Base-by-base conservation (phyloP, 2,888 invertebrate genomes). In the Phoronis australis region DNA sequence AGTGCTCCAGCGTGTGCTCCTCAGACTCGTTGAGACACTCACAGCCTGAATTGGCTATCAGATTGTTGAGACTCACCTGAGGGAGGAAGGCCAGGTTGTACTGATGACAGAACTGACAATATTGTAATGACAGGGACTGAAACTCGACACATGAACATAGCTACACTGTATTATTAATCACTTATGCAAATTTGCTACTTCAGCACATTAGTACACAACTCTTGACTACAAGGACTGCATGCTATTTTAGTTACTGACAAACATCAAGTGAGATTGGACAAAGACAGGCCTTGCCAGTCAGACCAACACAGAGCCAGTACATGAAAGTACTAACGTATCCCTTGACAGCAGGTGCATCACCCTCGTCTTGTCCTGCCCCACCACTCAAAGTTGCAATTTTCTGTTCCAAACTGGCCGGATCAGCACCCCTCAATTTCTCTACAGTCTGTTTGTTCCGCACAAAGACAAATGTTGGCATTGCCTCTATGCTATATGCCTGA, bases 401-500 rank as follows among this genome's bases (percentile, higher is more conserved):
- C 39, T 83, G 85, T 78, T 96, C 94, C 50, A 99, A 76, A 0
- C 84, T 82, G 6, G 80, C 78, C 1, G 89, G 82, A 78, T 96
- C 89, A 1, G 94, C 94, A 12, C 97, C 97, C 79, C 89, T 87
- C 60, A 93, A 80, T 37, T 84, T 80, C 71, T 91, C 94, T 66
- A 96, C 82, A 57, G 73, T 76, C 15, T 57, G 54, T 63, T 71
- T 70, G 57, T 77, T 95, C 62, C 88, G 85, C 76, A 90, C 96
- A 73, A 97, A 92, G 61, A 94, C 85, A 72, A 99, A 99, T 0
- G 99, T 99, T 23, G 99, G 99, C 95, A 99, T 96, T 0, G 95
- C 92, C 49, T 87, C 87, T 37, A 99, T 89, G 47, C 90, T 90
- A 72, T 96, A 89, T 15, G 83, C 81, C 24, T 86, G 83, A 1